Evolutionary conservation across 2,797 vertebrate genomes (phyloP), one percentile per base, ranked within the genome.

Genomic region (Phoebastria nigripes): DNA sequence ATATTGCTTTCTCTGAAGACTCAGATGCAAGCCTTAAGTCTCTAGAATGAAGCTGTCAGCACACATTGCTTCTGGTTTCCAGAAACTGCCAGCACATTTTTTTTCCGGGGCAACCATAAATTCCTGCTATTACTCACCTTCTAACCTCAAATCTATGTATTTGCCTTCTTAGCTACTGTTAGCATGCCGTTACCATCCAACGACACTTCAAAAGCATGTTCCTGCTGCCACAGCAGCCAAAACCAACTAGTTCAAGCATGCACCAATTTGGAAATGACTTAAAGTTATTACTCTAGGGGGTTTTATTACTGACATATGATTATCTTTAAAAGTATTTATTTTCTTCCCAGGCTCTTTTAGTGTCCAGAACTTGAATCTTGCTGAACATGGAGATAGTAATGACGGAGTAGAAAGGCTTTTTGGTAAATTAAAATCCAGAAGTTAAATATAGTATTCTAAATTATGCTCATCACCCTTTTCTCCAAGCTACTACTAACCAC

Each of bases 61-160:
- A 81, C 4, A 74, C 15, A 58, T 39, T 88, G 62, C 65, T 90
- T 88, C 58, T 91, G 16, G 66, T 79, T 58, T 63, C 39, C 61
- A 91, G 56, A 89, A 91, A 55, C 28, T 62, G 47, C 54, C 55
- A 94, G 44, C 42, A 33, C 10, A 26, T 28, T 61, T 88, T 37
- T 86, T 59, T 82, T 79, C 76, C 89, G 44, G 0, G 18, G 65
- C 42, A 94, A 59, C 51, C 18, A 41, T 61, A 72, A 88, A 51
- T 70, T 89, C 71, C 59, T 89, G 26, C 35, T 85, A 59, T 79
- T 94, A 87, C 44, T 90, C 59, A 92, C 85, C 76, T 94, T 81
- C 69, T 90, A 95, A 90, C 42, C 65, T 87, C 73, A 90, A 74
- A 87, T 66, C 37, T 74, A 46, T 1, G 0, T 72, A 46, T 69